Base-by-base conservation (phyloP, 2,113 vertebrate genomes). In the Furnarius figulus region DNA sequence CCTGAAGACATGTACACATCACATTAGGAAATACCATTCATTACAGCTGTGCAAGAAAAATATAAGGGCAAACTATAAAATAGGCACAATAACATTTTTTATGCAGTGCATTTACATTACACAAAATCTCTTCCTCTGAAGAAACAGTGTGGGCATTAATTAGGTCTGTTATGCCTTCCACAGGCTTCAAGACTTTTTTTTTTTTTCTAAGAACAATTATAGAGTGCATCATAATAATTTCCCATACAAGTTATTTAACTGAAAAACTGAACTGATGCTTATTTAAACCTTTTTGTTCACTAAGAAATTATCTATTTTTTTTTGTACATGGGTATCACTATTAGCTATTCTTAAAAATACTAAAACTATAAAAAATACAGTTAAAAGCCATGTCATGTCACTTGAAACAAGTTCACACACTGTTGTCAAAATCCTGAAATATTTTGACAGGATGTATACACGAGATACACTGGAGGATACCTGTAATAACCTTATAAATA, bases 121-220 rank as follows among this genome's bases (percentile, higher is more conserved):
- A 91, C 82, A 95, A 92, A 97, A 78, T 59, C 39, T 87, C 65
- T 80, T 97, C 96, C 93, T 97, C 90, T 90, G 66, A 89, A 97
- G 94, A 85, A 98, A 93, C 19, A 95, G 66, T 82, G 89, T 88
- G 78, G 95, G 68, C 87, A 97, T 97, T 97, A 96, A 97, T 97
- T 96, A 98, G 93, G 65, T 83, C 86, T 96, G 76, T 89, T 97
- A 94, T 10, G 59, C 61, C 78, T 98, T 97, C 94, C 83, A 96
- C 33, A 95, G 74, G 93, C 74, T 87, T 97, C 85, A 90, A 85
- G 61, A 31, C 65, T 73, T 85, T 83, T 87, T 91, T 90, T 93
- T 95, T 93, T 95, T 68, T 93, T 33, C 44, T 17, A 1, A 94
- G 68, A 95, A 90, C 67, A 97, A 85, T 96, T 97, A 97, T 71